phyloP scores from a whole-genome alignment of 2,113 vertebrate genomes.

The Pygoscelis antarcticus region DNA sequence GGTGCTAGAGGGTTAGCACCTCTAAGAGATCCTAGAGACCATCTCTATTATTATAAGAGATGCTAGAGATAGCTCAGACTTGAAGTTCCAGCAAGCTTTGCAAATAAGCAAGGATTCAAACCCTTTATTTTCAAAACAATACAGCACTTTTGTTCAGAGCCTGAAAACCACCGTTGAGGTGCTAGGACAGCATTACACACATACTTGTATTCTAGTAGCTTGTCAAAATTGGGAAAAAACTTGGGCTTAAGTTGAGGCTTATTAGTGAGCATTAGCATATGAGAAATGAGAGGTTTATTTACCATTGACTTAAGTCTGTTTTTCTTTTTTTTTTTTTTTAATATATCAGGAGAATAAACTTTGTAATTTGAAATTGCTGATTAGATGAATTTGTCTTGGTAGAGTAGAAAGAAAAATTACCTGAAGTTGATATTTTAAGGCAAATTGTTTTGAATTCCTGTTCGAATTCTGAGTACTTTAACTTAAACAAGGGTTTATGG shows the following conservation, averaged over 20 bases:
- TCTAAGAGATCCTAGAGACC: background rate
- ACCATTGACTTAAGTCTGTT: background rate
- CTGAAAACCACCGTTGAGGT: background rate
- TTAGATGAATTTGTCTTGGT: background rate
- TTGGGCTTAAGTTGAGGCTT: too few species aligned
- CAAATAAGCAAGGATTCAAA: background rate
- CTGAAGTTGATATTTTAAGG: background rate
- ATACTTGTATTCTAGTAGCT: background rate
- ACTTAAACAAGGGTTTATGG: background rate
- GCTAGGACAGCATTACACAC: background rate
- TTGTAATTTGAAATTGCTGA: background rate
- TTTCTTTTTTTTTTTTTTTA: background rate
- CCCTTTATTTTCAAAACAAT: background rate
- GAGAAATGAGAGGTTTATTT: background rate
- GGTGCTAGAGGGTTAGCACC: background rate
- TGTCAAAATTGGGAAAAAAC: background rate
- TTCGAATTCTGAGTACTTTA: background rate
- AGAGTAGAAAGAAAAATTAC: background rate
- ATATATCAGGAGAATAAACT: background rate
- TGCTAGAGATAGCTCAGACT: background rate
- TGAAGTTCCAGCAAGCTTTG: background rate
- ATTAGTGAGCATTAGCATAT: background rate
- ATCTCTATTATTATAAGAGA: background rate
- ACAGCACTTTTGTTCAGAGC: background rate
- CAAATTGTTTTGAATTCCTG: background rate